Percentiles rank a stretch among this genome's conserved stretches.
These are phyloP conservation scores for Orthonyx spaldingii DNA, from an alignment of 2,113 vertebrate genomes.

Conservation along the genomic window DNA sequence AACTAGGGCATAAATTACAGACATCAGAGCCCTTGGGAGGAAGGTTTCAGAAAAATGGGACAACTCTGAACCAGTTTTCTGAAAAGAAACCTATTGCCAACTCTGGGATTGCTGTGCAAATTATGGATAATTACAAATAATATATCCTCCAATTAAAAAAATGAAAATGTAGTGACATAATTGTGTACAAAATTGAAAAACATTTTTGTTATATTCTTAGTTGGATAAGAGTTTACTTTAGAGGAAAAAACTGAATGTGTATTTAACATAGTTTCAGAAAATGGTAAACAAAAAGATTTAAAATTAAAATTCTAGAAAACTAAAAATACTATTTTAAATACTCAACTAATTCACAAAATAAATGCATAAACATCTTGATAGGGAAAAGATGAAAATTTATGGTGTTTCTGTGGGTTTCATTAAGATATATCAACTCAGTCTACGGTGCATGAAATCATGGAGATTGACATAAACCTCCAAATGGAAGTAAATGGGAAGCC, in stretches of 20 bases:
- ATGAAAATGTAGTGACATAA: background rate
- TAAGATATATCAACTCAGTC: background rate
- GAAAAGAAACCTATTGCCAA: background rate
- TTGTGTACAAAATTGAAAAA: background rate
- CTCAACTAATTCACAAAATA: background rate
- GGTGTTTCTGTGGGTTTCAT: background rate
- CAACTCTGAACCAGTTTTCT: background rate
- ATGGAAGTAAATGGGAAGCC: background rate
- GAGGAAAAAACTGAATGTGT: background rate
- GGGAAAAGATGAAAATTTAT: background rate
- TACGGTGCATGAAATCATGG: background rate
- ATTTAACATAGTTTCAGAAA: background rate
- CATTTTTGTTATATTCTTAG: background rate
- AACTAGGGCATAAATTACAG: background rate
- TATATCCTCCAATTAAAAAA: background rate
- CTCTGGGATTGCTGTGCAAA: background rate
- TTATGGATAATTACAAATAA: background rate
- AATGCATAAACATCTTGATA: background rate
- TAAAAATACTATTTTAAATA: background rate
- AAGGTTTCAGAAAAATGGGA: background rate
- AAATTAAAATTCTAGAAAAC: background rate
- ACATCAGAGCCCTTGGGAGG: background rate
- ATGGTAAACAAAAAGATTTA: background rate
- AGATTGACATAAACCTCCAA: background rate
- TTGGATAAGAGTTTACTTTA: background rate